Evolutionary conservation across 2,113 vertebrate genomes (phyloP), one percentile per base, ranked within the genome.

Genomic region (Mormoops blainvillei): DNA sequence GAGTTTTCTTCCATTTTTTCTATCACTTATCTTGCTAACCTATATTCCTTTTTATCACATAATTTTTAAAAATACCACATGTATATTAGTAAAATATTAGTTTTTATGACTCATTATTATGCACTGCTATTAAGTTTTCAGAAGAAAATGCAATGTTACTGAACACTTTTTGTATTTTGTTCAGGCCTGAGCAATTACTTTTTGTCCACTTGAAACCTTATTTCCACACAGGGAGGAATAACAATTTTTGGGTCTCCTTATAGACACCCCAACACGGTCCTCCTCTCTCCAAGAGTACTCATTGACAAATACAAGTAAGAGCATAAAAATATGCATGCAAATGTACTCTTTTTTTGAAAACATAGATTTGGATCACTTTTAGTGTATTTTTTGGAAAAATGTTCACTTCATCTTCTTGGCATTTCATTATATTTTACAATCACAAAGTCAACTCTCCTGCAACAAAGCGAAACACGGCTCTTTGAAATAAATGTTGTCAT

Each of bases 401-500:
- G 94, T 98, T 98, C 98, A 98, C 98, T 99, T 98, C 97, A 98
- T 99, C 98, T 98, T 98, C 98, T 98, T 99, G 98, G 98, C 98
- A 98, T 98, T 99, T 99, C 98, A 98, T 98, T 99, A 98, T 98
- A 98, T 98, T 99, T 98, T 98, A 98, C 91, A 78, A 99, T 98
- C 98, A 98, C 98, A 98, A 98, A 99, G 98, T 98, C 98, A 98
- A 98, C 98, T 98, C 98, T 98, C 97, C 98, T 98, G 98, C 97
- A 99, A 98, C 98, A 99, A 98, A 99, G 98, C 89, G n/a, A 98
- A 98, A 98, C 98, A 98, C 22, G 45, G 96, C 97, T 98, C 98
- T 99, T 98, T 98, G 98, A 98, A 99, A 99, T 98, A 99, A 99
- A 99, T 99, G 98, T 98, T 99, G 98, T 98, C 99, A 99, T 99